Evolutionary conservation across 2,797 vertebrate genomes (phyloP).

Genomic region (Myotis daubentonii): DNA sequence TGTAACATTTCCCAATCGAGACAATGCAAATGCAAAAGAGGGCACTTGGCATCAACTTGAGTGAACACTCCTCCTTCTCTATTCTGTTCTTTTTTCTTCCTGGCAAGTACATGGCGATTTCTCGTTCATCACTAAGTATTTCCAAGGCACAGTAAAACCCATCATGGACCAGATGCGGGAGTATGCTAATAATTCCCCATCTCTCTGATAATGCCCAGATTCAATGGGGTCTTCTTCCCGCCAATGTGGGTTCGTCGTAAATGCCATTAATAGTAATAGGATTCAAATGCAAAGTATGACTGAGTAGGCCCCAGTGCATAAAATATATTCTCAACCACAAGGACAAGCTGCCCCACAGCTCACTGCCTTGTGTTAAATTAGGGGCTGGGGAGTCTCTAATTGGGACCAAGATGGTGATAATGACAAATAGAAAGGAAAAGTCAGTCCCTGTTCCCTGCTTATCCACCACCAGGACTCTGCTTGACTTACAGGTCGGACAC

Average conservation of each 20-base stretch:
- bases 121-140: slow-evolving; percentile 73
- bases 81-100: neutral
- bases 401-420: slow-evolving; percentile 46
- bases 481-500: slow-evolving; percentile 64
- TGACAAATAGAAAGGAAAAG: slow-evolving; percentile 55
- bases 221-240: slow-evolving; percentile 82
- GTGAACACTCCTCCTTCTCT: neutral
- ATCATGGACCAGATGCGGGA: slow-evolving; percentile 71
- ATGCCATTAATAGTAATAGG: slow-evolving; percentile 84
- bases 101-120: slow-evolving; percentile 59
- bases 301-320: slow-evolving; percentile 79
- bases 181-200: slow-evolving; percentile 82
- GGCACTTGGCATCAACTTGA: neutral
- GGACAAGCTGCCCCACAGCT: slow-evolving; percentile 80
- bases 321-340: slow-evolving; percentile 71
- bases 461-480: slow-evolving; percentile 45
- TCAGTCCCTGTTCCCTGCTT: slow-evolving; percentile 42
- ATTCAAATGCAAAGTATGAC: slow-evolving; percentile 80
- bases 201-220: slow-evolving; percentile 81
- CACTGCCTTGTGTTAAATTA: slow-evolving; percentile 74
- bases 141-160: slow-evolving; percentile 80
- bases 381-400: slow-evolving; percentile 53
- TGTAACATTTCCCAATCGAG: slow-evolving; percentile 18
- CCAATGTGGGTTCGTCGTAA: slow-evolving; percentile 81
- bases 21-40: neutral